Conservation (phyloP, 2,113 vertebrate genomes). For the Hystrix brachyura region DNA sequence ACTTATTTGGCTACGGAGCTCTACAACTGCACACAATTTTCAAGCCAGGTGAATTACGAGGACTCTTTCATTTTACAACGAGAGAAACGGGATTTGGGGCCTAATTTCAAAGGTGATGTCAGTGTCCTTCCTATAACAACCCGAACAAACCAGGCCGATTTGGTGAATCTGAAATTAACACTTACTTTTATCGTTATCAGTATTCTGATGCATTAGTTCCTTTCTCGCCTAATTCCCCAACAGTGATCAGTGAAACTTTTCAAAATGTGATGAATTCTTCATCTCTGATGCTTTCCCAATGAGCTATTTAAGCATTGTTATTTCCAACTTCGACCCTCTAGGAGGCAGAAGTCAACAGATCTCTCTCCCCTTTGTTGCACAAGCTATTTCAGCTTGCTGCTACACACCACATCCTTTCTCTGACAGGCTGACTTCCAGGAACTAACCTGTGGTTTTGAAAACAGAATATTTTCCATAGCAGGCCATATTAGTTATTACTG, state of each 20-base stretch:
- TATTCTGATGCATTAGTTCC: not conserved
- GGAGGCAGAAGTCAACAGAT: slow-evolving; percentile 86
- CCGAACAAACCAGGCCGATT: not conserved
- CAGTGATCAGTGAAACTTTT: slow-evolving; percentile 55
- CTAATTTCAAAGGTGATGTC: slow-evolving; percentile 36
- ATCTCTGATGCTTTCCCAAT: slow-evolving; percentile 35
- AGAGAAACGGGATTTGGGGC: slow-evolving; percentile 23
- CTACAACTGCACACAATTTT: slow-evolving; percentile 3
- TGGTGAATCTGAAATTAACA: not conserved
- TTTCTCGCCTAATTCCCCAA: slow-evolving; percentile 43
- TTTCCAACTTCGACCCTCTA: slow-evolving; percentile 74
- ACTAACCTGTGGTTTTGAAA: slow-evolving; percentile 80
- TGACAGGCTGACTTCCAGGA: slow-evolving; percentile 77
- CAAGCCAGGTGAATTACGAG: slow-evolving; percentile 72
- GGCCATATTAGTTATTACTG: slow-evolving; percentile 70
- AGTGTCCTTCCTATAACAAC: not conserved
- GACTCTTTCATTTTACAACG: slow-evolving; percentile 28
- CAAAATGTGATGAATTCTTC: slow-evolving; percentile 31
- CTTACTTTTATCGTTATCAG: slow-evolving; percentile 14
- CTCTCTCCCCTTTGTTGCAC: slow-evolving; percentile 67
- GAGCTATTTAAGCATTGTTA: slow-evolving; percentile 51
- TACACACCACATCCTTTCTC: slow-evolving; percentile 67
- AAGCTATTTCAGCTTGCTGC: slow-evolving; percentile 72
- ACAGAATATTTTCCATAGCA: slow-evolving; percentile 38
- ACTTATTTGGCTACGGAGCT: slow-evolving; percentile 34